Evolutionary conservation across 2,113 vertebrate genomes (phyloP).

Genomic region (Cyanoliseus patagonus): DNA sequence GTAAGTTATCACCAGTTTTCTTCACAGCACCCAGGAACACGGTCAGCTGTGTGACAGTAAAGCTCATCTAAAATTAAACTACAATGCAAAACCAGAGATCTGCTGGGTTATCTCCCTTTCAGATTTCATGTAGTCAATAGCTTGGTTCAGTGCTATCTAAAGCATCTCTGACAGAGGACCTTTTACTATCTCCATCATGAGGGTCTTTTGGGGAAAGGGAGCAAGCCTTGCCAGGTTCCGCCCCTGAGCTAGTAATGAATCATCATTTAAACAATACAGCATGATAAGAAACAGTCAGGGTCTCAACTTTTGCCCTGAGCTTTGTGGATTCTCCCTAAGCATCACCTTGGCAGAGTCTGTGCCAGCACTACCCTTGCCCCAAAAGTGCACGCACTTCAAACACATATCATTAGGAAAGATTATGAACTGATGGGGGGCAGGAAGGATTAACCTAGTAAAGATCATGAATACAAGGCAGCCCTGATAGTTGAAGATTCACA

Average conservation of each 20-base stretch:
- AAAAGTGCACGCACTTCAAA: neutral
- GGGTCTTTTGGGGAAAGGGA: neutral
- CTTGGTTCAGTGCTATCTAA: neutral
- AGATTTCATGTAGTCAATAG: neutral
- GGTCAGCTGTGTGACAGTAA: neutral
- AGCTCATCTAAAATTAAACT: neutral
- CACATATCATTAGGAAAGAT: neutral
- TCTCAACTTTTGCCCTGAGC: neutral
- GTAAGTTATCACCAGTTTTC: neutral
- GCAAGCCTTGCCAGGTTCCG: neutral
- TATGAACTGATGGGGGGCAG: neutral
- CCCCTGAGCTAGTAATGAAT: neutral
- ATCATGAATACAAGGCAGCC: neutral
- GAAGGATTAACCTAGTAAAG: neutral
- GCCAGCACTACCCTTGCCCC: rapidly evolving
- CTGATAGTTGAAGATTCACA: rapidly evolving
- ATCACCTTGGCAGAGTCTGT: neutral
- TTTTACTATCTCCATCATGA: neutral
- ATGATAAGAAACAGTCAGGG: neutral
- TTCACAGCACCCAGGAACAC: neutral
- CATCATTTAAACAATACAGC: neutral
- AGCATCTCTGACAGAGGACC: neutral
- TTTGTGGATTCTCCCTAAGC: neutral
- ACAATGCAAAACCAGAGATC: neutral
- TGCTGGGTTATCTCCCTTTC: neutral